Percentiles rank a stretch among this genome's conserved stretches.
These are phyloP conservation scores for Pristionchus maxplancki DNA, from an alignment of 2,888 invertebrate species.

Conservation along the genomic window DNA sequence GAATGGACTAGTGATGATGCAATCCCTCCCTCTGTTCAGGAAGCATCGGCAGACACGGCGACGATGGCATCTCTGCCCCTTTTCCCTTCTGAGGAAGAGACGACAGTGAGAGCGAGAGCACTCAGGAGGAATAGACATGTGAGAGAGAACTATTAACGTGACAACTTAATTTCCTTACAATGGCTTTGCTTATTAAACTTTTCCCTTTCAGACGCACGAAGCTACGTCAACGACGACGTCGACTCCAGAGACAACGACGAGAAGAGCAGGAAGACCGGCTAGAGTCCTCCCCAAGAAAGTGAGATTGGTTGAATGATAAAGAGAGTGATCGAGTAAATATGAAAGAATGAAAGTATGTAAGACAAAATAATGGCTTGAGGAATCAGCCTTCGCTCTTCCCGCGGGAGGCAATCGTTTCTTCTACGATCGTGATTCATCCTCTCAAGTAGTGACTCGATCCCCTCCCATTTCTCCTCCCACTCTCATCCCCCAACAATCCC, in stretches of 20 bases:
- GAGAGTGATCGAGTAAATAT: neutral
- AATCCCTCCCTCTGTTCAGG: neutral
- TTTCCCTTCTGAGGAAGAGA: neutral
- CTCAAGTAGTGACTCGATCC: neutral
- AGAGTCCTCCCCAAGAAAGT: slow-evolving; percentile 46
- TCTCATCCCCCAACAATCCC: neutral
- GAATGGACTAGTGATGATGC: neutral
- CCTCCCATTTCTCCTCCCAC: slow-evolving; percentile 41
- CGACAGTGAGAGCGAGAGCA: neutral
- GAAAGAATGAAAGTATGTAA: neutral
- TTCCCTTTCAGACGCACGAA: neutral
- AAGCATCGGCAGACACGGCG: slow-evolving; percentile 19
- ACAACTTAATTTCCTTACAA: neutral
- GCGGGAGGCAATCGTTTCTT: neutral
- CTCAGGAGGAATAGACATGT: slow-evolving; percentile 32
- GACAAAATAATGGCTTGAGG: neutral
- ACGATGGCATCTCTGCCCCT: slow-evolving; percentile 13
- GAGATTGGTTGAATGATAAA: neutral
- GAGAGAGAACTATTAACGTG: neutral
- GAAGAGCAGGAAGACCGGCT: slow-evolving; percentile 2
- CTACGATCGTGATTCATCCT: neutral
- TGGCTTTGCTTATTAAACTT: neutral
- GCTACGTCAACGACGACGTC: neutral
- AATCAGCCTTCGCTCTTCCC: neutral
- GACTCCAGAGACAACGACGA: neutral